A percentile compares a stretch with the other conserved stretches of the same genome.
Conservation (phyloP, 2,113 vertebrate genomes). For the Notechis scutatus region DNA sequence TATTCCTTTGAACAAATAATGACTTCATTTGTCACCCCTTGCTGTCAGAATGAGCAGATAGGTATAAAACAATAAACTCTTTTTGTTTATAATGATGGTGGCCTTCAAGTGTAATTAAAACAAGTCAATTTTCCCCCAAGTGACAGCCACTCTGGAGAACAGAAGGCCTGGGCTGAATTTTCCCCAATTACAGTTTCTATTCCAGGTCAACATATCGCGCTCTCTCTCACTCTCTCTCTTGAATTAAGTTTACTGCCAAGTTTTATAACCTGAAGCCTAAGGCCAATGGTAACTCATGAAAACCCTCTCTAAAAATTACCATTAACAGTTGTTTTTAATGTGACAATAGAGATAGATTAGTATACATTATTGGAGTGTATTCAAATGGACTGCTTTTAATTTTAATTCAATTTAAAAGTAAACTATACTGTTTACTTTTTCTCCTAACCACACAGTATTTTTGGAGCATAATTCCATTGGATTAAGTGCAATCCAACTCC, state of each 20-base stretch:
- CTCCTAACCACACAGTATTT: neutral
- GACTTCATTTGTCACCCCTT: conserved; percentile 37
- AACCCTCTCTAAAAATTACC: neutral
- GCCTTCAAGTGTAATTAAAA: conserved; percentile 36
- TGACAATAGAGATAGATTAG: neutral
- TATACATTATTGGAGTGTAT: neutral
- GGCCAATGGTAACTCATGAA: neutral
- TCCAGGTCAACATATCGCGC: neutral
- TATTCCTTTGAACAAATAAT: conserved; percentile 32
- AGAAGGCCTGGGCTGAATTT: neutral
- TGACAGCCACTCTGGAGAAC: neutral
- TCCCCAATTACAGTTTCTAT: neutral
- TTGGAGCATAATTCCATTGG: neutral
- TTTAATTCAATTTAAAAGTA: neutral
- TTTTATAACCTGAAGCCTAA: neutral
- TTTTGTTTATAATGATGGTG: conserved; percentile 30
- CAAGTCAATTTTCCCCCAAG: conserved; percentile 33
- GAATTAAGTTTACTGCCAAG: neutral
- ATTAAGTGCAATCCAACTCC: neutral
- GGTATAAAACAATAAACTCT: conserved; percentile 40
- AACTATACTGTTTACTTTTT: neutral
- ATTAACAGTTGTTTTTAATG: neutral
- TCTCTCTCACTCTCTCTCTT: neutral
- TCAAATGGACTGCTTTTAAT: neutral
- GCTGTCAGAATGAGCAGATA: conserved; percentile 41